Base-by-base conservation (phyloP, 2,888 invertebrate species). In the Schizotus pectinicornis region DNA sequence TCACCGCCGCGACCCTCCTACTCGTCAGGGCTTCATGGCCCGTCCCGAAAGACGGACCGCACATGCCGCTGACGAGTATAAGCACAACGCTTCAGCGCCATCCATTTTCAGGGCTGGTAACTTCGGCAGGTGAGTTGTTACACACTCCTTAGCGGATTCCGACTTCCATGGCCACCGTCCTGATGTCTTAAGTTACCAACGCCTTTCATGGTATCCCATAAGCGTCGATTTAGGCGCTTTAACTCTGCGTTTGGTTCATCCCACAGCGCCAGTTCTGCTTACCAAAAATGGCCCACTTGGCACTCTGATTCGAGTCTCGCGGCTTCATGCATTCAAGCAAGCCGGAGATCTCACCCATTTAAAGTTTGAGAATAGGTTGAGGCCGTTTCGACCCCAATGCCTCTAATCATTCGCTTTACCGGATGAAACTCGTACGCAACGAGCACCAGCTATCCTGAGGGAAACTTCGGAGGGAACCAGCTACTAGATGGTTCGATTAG, bases 181-280 rank as follows among this genome's bases (percentile, higher is more conserved):
- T 86, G 85, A 48, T 67, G 65, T n/a, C n/a, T n/a, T n/a, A n/a
- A n/a, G n/a, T 68, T 69, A 72, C 68, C 83, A 84, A 85, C 85
- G 81, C 84, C 85, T 83, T 85, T 84, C 80, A 79, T 83, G 84
- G 84, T 80, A 70, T 85, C 84, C 80, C 77, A 81, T 83, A 80
- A 82, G 85, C 84, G 83, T 84, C 81, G 80, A 76, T 80, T 85
- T 81, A 75, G 85, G 85, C 86, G 82, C 86, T 84, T 85, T 86
- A 87, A 84, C 86, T 83, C 82, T 79, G 80, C 85, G 85, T 87
- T 87, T 83, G 86, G 85, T 88, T 88, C 87, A 88, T 87, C 86
- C 87, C 86, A 84, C 87, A 88, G 84, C 87, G 85, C 88, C 87
- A 88, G 88, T 89, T 88, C 87, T 88, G 87, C 87, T 88, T 87